Evolutionary conservation across 2,113 vertebrate species (phyloP), one percentile per base, ranked within the genome.

Genomic region (Taxidea taxus): DNA sequence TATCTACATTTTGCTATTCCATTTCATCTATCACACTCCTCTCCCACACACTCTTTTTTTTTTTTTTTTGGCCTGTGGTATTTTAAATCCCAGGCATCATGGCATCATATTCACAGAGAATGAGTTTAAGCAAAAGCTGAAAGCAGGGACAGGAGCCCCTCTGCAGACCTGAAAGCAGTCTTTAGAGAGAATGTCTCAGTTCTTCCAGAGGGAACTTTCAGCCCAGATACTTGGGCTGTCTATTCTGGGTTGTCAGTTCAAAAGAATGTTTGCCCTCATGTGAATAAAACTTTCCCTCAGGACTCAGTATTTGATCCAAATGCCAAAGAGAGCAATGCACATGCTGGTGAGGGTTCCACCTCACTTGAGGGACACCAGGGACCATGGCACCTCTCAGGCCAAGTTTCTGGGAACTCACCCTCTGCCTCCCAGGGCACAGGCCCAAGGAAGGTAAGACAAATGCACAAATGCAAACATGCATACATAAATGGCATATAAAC

Each of bases 61-160:
- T 34, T 18, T 66, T 82, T 49, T 18, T 56, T 8, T 13, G 10
- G n/a, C 47, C 31, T 77, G 37, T 18, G 77, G 21, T 91, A 83
- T 39, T 97, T 90, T 84, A 95, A 94, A 82, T 85, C 29, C 58
- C 21, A 90, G 60, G 83, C 18, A 70, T 60, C 16, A 92, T 91
- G 60, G 83, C 18, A 70, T 60, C 16, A 92, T 91, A 89, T 60
- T 80, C 60, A 90, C 90, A 80, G 58, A 94, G 39, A 47, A n/a
- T 60, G 29, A n/a, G 9, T 62, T 93, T 74, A 92, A 95, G 21
- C 20, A 68, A 66, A 75, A 64, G 29, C 9, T 16, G 3, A 16
- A 92, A 83, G 62, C 27, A 91, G 74, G 60, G 21, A 3, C n/a
- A 66, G 37, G 20, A 81, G 25, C 18, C 54, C 42, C 66, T 87